These are phyloP conservation scores for Triplophysa rosa DNA, from an alignment of 2,113 vertebrate genomes.

Conservation along the genomic window DNA sequence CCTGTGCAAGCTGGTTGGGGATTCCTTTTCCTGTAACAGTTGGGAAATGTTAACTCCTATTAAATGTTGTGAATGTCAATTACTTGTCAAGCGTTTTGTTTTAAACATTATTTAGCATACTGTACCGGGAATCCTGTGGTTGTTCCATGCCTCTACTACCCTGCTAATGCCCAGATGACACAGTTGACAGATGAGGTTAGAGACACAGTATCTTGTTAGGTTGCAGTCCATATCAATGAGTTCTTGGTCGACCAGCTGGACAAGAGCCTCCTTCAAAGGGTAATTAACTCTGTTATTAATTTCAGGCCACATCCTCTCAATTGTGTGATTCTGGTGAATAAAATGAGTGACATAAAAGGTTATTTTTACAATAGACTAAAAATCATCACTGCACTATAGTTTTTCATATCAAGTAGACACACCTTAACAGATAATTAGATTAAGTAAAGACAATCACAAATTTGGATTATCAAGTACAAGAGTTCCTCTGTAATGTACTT, in stretches of 20 bases:
- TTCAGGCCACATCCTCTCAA: neutral
- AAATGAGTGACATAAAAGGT: too few species aligned
- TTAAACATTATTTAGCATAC: conserved; percentile 16
- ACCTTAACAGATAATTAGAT: too few species aligned
- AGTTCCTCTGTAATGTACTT: too few species aligned
- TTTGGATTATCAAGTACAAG: too few species aligned
- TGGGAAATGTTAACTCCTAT: neutral
- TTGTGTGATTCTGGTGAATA: neutral
- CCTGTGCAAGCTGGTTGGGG: conserved; percentile 17
- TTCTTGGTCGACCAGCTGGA: conserved; percentile 17
- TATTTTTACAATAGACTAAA: too few species aligned
- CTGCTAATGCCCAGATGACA: conserved; percentile 18
- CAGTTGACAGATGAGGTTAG: neutral
- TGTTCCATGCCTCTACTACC: conserved; percentile 14
- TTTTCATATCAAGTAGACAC: too few species aligned
- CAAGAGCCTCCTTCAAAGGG: conserved; percentile 18
- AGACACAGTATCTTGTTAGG: conserved; percentile 22
- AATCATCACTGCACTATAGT: too few species aligned
- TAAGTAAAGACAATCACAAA: too few species aligned
- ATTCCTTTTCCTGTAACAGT: neutral
- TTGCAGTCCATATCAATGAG: conserved; percentile 18
- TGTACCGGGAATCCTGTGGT: conserved; percentile 12
- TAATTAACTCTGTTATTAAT: conserved; percentile 24
- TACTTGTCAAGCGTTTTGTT: neutral
- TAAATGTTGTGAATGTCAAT: neutral